A percentile compares a stretch with the other conserved stretches of the same genome.
Evolutionary conservation across 2,888 invertebrate genomes (phyloP).

Genomic region (Mechanitis mazaeus): DNA sequence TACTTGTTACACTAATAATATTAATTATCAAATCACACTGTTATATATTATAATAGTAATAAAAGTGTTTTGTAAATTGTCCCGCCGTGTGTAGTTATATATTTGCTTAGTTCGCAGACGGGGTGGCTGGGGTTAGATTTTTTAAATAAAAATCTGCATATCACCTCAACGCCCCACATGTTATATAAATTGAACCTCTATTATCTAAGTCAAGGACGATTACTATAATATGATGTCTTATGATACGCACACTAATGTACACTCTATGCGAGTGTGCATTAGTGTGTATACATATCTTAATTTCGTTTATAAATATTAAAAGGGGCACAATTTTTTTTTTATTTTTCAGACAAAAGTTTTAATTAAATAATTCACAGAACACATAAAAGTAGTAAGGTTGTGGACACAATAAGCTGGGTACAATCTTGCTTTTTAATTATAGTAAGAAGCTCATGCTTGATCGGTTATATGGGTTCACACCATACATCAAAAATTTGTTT

Average conservation of each 20-base stretch:
- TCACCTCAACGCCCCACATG: conserved; percentile 55
- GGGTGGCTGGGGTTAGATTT: conserved; percentile 65
- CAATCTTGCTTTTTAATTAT: too few relatives aligned
- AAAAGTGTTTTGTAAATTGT: not conserved
- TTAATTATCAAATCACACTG: too few relatives aligned
- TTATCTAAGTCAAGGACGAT: conserved; percentile 36
- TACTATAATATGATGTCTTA: conserved; percentile 30
- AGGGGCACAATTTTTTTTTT: not conserved
- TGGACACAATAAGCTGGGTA: too few relatives aligned
- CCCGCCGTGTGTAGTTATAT: conserved; percentile 46
- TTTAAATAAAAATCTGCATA: conserved; percentile 66
- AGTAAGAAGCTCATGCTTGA: too few relatives aligned
- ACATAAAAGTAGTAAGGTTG: too few relatives aligned
- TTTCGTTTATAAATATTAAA: not conserved
- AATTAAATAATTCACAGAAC: too few relatives aligned
- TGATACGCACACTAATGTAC: conserved; percentile 21
- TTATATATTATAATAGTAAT: too few relatives aligned
- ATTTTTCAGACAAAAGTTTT: not conserved
- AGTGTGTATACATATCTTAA: not conserved
- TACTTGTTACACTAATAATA: too few relatives aligned
- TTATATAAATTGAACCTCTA: conserved; percentile 50
- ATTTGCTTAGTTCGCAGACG: conserved; percentile 73
- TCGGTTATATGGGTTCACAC: too few relatives aligned
- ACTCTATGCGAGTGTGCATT: not conserved
- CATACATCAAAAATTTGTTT: too few relatives aligned